Evolutionary conservation across 2,888 invertebrate species (phyloP).

Genomic region (Agrochola litura): DNA sequence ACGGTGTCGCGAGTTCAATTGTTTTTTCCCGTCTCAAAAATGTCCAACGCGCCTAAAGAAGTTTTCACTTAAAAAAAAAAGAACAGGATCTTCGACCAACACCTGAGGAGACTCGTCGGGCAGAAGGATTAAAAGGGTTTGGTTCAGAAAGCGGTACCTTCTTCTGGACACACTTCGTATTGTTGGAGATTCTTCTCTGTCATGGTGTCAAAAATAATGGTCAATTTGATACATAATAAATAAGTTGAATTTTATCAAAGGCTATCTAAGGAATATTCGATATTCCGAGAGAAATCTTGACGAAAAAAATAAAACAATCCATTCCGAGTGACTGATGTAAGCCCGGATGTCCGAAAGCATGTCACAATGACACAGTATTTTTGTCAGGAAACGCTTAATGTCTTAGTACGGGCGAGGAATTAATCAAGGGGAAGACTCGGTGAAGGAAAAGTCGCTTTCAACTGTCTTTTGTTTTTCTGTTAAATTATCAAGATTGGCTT

Average conservation of each 20-base stretch:
- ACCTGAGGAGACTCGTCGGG: no score
- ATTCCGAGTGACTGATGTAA: slow-evolving; percentile 8
- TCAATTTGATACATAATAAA: not conserved
- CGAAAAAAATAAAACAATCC: slow-evolving; percentile 14
- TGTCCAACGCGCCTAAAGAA: no score
- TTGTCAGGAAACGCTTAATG: slow-evolving; percentile 31
- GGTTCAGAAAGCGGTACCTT: no score
- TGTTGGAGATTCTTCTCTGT: no score
- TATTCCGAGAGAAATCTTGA: not conserved
- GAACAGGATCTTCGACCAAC: no score
- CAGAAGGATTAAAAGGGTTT: no score
- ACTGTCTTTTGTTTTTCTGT: not conserved
- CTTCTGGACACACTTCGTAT: no score
- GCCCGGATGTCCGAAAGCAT: slow-evolving; percentile 16
- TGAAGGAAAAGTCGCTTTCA: not conserved
- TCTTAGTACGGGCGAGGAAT: slow-evolving; percentile 35
- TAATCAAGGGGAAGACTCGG: slow-evolving; percentile 41
- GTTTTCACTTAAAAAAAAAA: no score
- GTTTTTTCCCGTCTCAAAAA: no score
- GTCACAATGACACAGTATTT: slow-evolving; percentile 23
- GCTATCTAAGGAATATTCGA: not conserved
- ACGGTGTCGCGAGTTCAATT: no score
- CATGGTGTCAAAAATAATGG: no score
- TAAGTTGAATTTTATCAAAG: not conserved
- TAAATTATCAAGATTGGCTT: slow-evolving; percentile 7